These are phyloP conservation scores for Rhinoraja longicauda DNA, from an alignment of 2,797 vertebrate species.

Conservation along the genomic window DNA sequence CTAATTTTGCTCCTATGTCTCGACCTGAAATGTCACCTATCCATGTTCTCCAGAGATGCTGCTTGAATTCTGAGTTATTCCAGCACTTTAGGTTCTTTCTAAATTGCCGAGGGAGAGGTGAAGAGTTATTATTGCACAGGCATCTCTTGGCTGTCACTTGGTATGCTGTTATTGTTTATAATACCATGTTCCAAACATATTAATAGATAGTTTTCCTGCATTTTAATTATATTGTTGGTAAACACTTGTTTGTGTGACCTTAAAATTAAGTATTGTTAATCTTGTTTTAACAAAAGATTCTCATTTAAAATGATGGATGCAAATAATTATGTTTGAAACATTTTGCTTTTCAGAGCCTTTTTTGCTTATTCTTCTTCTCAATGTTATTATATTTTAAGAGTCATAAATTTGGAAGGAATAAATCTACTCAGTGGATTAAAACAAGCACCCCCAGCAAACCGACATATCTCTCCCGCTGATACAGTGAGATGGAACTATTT, in stretches of 20 bases:
- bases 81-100: background rate
- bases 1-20: too few species aligned
- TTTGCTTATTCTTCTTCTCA: background rate
- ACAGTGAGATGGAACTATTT: too few species aligned
- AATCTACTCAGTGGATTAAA: too few species aligned
- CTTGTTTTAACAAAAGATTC: constrained; percentile 19
- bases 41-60: too few species aligned
- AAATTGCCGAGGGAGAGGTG: background rate
- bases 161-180: constrained; percentile 31
- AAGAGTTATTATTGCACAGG: constrained; percentile 19
- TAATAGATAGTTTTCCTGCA: constrained; percentile 36
- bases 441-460: background rate
- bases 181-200: constrained; percentile 34
- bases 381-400: background rate
- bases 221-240: constrained; percentile 38
- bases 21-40: too few species aligned
- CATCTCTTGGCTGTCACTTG: constrained; percentile 22
- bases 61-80: background rate
- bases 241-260: constrained; percentile 25
- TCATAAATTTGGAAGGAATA: background rate
- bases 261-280: constrained; percentile 36
- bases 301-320: background rate
- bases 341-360: background rate
- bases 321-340: constrained; percentile 19
- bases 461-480: background rate